A percentile compares a stretch with the other conserved stretches of the same genome.
Evolutionary conservation across 2,113 vertebrate species (phyloP).

Genomic region (Neomonachus schauinslandi): DNA sequence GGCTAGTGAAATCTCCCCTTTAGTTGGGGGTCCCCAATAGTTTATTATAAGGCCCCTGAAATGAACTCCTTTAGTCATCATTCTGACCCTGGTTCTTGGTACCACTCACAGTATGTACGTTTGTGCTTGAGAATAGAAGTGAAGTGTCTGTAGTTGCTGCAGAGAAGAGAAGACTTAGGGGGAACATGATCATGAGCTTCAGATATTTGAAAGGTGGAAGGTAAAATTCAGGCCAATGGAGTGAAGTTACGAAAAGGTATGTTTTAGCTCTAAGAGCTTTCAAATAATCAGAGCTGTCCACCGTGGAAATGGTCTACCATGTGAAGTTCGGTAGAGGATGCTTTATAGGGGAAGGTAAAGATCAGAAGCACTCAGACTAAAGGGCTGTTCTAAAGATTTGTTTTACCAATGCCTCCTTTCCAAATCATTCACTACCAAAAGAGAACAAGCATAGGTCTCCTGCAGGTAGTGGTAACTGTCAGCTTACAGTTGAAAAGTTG

Average conservation of each 20-base stretch:
- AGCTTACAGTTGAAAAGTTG: not conserved
- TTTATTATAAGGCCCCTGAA: not conserved
- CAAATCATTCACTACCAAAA: not conserved
- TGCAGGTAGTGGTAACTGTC: not conserved
- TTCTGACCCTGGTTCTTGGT: not conserved
- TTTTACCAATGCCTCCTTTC: not conserved
- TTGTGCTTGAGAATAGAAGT: not conserved
- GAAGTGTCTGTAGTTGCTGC: not conserved
- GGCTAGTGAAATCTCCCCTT: not conserved
- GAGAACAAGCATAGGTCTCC: not conserved
- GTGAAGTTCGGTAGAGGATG: not conserved
- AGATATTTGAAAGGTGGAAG: not conserved
- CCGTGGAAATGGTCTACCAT: not conserved
- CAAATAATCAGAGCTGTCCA: not conserved
- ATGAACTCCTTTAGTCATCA: not conserved
- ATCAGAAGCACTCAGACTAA: not conserved
- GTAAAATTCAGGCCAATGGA: not conserved
- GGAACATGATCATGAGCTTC: not conserved
- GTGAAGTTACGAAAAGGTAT: not conserved
- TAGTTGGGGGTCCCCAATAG: not conserved
- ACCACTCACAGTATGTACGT: not conserved
- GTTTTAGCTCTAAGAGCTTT: not conserved
- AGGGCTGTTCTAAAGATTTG: not conserved
- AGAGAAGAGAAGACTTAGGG: not conserved
- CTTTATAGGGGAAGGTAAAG: not conserved